Percentiles rank a stretch among this genome's conserved stretches.
phyloP scores from a whole-genome alignment of 2,888 invertebrate species.

The Schrankia costaestrigalis region DNA sequence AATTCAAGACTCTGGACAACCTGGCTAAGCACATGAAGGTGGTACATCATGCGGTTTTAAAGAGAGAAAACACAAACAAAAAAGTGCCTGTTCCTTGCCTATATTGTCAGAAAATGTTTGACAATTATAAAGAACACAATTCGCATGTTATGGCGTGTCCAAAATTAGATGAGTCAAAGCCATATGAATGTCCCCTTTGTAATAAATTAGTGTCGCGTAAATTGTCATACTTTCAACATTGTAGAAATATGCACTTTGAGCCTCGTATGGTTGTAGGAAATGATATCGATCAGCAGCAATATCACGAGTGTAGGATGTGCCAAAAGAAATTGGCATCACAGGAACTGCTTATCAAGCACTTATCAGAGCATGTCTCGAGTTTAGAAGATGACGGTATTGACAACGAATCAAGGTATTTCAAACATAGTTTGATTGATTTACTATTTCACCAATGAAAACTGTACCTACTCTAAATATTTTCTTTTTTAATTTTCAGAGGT shows the following conservation, averaged over 20 bases:
- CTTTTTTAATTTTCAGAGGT: constrained; percentile 40
- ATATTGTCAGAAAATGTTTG: constrained; percentile 52
- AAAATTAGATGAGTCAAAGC: constrained; percentile 38
- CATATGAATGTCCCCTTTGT: constrained; percentile 58
- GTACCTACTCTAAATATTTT: background rate
- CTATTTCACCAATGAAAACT: no score
- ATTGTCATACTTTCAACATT: constrained; percentile 50
- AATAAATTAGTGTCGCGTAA: constrained; percentile 45
- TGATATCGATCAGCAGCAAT: constrained; percentile 12
- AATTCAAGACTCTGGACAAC: constrained; percentile 60
- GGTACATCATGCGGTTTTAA: constrained; percentile 60
- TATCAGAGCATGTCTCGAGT: constrained; percentile 66
- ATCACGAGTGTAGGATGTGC: constrained; percentile 64
- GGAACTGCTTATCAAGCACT: constrained; percentile 59
- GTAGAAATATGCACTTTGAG: constrained; percentile 57
- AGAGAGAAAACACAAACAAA: constrained; percentile 28
- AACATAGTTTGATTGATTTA: no score
- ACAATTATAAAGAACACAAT: constrained; percentile 55
- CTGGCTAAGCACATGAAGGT: constrained; percentile 65
- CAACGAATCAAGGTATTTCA: constrained; percentile 53
- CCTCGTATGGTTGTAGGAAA: constrained; percentile 21
- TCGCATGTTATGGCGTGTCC: constrained; percentile 56
- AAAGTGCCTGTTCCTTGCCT: constrained; percentile 54
- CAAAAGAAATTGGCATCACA: constrained; percentile 55
- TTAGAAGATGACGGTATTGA: constrained; percentile 43